phyloP scores from a whole-genome alignment of 2,888 invertebrate genomes.

The Drosophila robusta region DNA sequence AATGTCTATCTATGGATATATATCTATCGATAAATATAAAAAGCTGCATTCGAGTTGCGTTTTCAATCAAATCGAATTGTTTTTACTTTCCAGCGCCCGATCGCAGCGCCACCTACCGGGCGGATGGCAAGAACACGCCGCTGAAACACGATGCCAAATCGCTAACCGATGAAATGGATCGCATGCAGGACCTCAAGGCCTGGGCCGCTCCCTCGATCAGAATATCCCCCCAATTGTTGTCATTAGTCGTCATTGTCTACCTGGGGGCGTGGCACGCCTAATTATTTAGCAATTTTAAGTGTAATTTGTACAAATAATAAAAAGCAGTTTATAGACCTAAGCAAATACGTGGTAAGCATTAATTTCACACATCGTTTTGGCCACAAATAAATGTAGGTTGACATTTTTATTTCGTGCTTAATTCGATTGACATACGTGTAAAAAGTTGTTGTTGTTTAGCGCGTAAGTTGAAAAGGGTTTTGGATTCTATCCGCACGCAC shows the following conservation, averaged over 20 bases:
- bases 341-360: slow-evolving; percentile 58
- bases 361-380: slow-evolving; percentile 49
- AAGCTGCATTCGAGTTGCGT: slow-evolving; percentile 16
- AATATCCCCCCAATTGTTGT: not conserved
- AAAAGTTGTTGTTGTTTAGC: slow-evolving; percentile 78
- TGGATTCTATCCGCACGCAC: slow-evolving; percentile 26
- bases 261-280: slow-evolving; percentile 61
- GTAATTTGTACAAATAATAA: slow-evolving; percentile 60
- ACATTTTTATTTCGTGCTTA: slow-evolving; percentile 30
- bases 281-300: slow-evolving; percentile 9
- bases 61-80: slow-evolving; percentile 50
- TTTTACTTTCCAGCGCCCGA: slow-evolving; percentile 74
- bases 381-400: slow-evolving; percentile 12
- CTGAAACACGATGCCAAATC: slow-evolving; percentile 83
- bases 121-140: slow-evolving; percentile 75
- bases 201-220: not conserved
- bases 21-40: slow-evolving; percentile 15
- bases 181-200: slow-evolving; percentile 72
- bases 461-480: slow-evolving; percentile 51
- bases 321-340: slow-evolving; percentile 26
- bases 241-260: slow-evolving; percentile 1
- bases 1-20: slow-evolving; percentile 17
- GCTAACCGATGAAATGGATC: slow-evolving; percentile 82
- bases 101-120: slow-evolving; percentile 81
- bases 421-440: slow-evolving; percentile 55